Evolutionary conservation across 1,140 invertebrate species (phyloP), one percentile per base, ranked within the genome.

Genomic region (Pachyrhynchus sulphureomaculatus): DNA sequence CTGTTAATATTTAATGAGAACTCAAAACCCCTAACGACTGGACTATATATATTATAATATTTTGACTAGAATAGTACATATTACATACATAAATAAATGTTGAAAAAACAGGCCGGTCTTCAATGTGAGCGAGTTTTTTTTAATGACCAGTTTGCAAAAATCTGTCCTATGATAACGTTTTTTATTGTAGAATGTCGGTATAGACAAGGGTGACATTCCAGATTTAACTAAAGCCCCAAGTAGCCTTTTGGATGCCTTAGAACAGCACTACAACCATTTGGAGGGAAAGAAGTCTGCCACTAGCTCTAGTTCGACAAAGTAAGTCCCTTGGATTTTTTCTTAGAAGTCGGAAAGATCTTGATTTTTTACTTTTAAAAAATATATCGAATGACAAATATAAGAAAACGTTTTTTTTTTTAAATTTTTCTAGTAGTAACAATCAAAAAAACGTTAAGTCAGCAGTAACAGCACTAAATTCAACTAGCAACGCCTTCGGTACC

Each of bases 201-300:
- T 99, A 75, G 96, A 99, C 78, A 97, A 96, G 80, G 95, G 96
- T 33, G 96, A 99, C 72, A 99, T 99, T 79, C 97, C 97, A 42
- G 97, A 99, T 80, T 83, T 99, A 62, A 98, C 95, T 1, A 97
- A 97, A 85, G 96, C 96, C n/a, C 97, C 97, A 0, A 96, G 95
- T 75, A 98, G 95, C 80, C 82, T 99, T 42, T 78, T 99, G 44
- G 97, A 99, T 79, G 97, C 98, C 0, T 81, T 99, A 47, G 97
- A 99, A 76, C 92, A 96, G 67, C 97, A 99, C 80, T 83, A 99
- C 42, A 90, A 88, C 20, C 86, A 91, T 0, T 75, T 99, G 23
- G 97, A 99, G 76, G 95, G 95, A 39, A 92, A 91, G 71, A 97
- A 96, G 79, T 85, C 86, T 9, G 90, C 90, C 4, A 90, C 89